A percentile compares a stretch with the other conserved stretches of the same genome.
phyloP scores from a whole-genome alignment of 2,113 vertebrate species.

The Plecotus auritus region DNA sequence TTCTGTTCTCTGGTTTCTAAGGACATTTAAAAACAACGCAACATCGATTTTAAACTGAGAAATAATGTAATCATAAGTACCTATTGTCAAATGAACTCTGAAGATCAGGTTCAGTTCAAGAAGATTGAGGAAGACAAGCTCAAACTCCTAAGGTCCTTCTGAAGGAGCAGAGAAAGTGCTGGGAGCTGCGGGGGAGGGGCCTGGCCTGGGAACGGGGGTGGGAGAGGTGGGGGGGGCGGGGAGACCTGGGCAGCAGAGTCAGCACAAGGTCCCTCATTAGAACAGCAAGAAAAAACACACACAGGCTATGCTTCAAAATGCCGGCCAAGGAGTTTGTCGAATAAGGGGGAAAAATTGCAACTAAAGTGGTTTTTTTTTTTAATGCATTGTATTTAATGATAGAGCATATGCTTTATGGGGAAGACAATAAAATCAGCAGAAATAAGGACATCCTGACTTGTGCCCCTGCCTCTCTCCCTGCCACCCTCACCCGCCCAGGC shows the following conservation, averaged over 20 bases:
- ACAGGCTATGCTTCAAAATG: background rate
- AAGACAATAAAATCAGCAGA: background rate
- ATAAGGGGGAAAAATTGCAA: background rate
- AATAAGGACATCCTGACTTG: background rate
- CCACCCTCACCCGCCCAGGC: background rate
- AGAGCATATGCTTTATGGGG: background rate
- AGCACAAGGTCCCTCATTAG: background rate
- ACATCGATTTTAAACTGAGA: background rate
- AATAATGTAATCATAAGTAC: background rate
- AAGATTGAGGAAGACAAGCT: background rate
- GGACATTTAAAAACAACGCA: background rate
- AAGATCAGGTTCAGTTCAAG: background rate
- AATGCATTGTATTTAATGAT: background rate
- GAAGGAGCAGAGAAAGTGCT: background rate
- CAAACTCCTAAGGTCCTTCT: background rate
- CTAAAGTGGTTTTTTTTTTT: background rate
- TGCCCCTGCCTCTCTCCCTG: background rate
- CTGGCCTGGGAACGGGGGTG: background rate
- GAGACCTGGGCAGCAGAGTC: background rate
- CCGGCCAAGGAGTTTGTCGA: background rate
- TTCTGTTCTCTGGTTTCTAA: background rate
- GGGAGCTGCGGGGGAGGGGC: no score
- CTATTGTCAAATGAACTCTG: background rate
- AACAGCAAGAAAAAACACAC: background rate
- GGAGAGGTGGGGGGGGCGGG: background rate